Conservation (phyloP, 2,797 vertebrate species). For the Discoglossus pictus region DNA sequence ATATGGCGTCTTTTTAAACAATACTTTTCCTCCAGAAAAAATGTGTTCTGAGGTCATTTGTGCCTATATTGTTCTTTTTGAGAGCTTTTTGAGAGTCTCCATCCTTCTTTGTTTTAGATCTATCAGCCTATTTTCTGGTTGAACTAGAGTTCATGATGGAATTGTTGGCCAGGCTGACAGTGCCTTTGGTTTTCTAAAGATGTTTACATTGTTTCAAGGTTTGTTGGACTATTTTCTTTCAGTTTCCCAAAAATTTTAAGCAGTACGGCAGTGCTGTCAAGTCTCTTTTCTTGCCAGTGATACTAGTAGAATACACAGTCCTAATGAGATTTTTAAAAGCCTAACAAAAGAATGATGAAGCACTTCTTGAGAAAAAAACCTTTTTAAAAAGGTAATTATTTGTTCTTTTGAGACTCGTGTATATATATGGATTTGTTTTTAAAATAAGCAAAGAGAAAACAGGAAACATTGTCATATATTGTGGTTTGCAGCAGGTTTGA, state of each 20-base stretch:
- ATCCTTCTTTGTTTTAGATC: background rate
- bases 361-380: slow-evolving; percentile 23
- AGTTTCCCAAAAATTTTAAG: background rate
- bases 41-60: background rate
- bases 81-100: background rate
- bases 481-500: too few species aligned
- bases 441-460: slow-evolving; percentile 10
- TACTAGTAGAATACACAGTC: slow-evolving; percentile 14
- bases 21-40: background rate
- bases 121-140: background rate
- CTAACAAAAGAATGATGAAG: slow-evolving; percentile 36
- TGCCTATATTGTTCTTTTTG: background rate
- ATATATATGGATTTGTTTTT: slow-evolving; percentile 31
- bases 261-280: slow-evolving; percentile 5
- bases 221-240: slow-evolving; percentile 10
- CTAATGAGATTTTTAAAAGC: slow-evolving; percentile 43
- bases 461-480: background rate
- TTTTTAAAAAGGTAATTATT: slow-evolving; percentile 25
- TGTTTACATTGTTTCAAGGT: slow-evolving; percentile 25
- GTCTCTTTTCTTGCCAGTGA: slow-evolving; percentile 4
- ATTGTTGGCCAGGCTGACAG: slow-evolving; percentile 1
- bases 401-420: slow-evolving; percentile 27
- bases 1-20: slow-evolving; percentile 3
- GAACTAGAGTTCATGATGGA: slow-evolving; percentile 31
- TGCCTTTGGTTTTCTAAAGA: slow-evolving; percentile 9